Base-by-base conservation (phyloP, 1,140 invertebrate species). In the Andrena cerasifolii region DNA sequence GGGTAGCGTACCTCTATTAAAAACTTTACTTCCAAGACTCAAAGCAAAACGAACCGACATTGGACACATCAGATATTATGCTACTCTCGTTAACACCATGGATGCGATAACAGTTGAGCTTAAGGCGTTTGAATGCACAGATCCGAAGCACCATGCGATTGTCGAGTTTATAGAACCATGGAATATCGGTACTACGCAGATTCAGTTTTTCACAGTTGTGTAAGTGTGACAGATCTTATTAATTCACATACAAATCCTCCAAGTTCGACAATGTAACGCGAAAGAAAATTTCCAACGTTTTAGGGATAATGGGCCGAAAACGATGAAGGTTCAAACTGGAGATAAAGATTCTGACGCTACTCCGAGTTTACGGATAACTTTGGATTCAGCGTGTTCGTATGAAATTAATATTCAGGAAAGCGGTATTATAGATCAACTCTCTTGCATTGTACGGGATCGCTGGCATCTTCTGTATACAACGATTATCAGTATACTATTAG, bases 81-180 rank as follows among this genome's bases (percentile, higher is more conserved):
- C 89, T 3, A 71, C 67, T 63, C 74, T 92, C 18, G 63, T 76
- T 6, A 67, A 84, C 8, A 63, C 83, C n/a, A 78, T 78, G n/a
- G 78, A 90, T 62, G 90, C 72, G 0, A 36, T 92, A 1, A 78
- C 70, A 7, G 26, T 91, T 0, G 83, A 91, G 70, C 31, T 93
- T 1, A 83, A 86, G 78, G 71, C 68, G 6, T 68, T 91, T 1
- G 85, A 90, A 6, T 94, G 93, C 78, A 90, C 85, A 28, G 82
- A 92, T 66, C 85, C 84, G 6, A 90, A 76, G 6, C 81, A 94
- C 75, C 94, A 95, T 71, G 93, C 94, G 3, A 93, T 94, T 0
- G 93, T 94, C 0, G 94, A 95, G 82, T 83, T 96, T 8, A 90
- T 94, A 56, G 94, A 95, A 31, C 94, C 94, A 3, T 95, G 95